These are phyloP conservation scores for Thunnus albacares DNA, from an alignment of 2,797 vertebrate genomes.

Conservation along the genomic window DNA sequence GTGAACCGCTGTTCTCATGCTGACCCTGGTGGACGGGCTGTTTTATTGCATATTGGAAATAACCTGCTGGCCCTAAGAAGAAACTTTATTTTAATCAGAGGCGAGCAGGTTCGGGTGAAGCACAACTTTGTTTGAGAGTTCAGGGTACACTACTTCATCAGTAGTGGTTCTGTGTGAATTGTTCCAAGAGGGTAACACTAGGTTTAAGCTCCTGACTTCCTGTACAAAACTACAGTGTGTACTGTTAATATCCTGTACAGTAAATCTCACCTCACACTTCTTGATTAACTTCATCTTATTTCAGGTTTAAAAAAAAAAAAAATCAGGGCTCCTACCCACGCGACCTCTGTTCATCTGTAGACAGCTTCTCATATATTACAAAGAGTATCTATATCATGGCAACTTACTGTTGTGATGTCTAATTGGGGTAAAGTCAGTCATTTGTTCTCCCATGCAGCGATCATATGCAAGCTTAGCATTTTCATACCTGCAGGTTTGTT, in stretches of 20 bases:
- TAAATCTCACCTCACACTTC: slow-evolving; percentile 78
- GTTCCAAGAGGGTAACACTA: slow-evolving; percentile 52
- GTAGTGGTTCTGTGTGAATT: slow-evolving; percentile 64
- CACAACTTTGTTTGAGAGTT: slow-evolving; percentile 82
- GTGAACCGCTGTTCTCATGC: slow-evolving; percentile 52
- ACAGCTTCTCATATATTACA: slow-evolving; percentile 77
- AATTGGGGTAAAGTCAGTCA: slow-evolving; percentile 77
- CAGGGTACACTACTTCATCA: slow-evolving; percentile 69
- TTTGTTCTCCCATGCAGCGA: slow-evolving; percentile 71
- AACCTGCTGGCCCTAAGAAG: slow-evolving; percentile 69
- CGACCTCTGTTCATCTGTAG: slow-evolving; percentile 76
- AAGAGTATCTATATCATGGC: slow-evolving; percentile 80
- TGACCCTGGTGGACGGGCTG: slow-evolving; percentile 63
- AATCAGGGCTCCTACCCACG: slow-evolving; percentile 80
- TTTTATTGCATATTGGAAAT: slow-evolving; percentile 70
- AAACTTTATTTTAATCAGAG: slow-evolving; percentile 55
- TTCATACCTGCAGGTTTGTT: slow-evolving; percentile 72
- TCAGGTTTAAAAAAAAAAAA: slow-evolving; percentile 72
- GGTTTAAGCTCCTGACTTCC: slow-evolving; percentile 73
- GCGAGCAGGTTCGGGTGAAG: slow-evolving; percentile 77
- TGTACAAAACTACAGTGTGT: slow-evolving; percentile 77
- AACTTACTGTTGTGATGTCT: slow-evolving; percentile 82
- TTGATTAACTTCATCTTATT: slow-evolving; percentile 79
- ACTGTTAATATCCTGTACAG: slow-evolving; percentile 81
- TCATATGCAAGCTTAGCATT: slow-evolving; percentile 73